A percentile compares a stretch with the other conserved stretches of the same genome.
phyloP scores from a whole-genome alignment of 92 coral and sea anemone species.

The Porites divaricata region DNA sequence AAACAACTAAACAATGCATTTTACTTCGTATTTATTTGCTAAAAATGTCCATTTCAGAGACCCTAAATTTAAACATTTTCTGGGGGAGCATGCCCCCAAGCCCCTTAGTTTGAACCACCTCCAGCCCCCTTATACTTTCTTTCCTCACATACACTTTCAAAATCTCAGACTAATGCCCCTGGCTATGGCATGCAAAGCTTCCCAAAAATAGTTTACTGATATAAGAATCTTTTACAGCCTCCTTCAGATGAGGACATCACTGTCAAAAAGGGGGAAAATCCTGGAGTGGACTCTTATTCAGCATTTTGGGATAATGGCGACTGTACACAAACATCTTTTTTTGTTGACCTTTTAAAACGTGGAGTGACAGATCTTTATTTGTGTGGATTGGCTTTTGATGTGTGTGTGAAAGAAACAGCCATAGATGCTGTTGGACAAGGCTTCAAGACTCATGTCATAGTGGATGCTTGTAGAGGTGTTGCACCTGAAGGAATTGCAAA shows the following conservation, averaged over 20 bases:
- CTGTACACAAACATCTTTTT: constrained; percentile 64
- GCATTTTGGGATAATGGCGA: constrained; percentile 91
- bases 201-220: no score
- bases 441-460: constrained; percentile 78
- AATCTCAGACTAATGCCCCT: no score
- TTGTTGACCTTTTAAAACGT: constrained; percentile 60
- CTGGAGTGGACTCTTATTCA: constrained; percentile 89
- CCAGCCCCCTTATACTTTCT: no score
- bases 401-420: constrained; percentile 83
- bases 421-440: constrained; percentile 84
- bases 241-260: constrained; percentile 61
- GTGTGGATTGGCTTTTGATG: constrained; percentile 92
- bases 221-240: constrained; percentile 51
- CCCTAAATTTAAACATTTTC: no score
- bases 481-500: constrained; percentile 54
- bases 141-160: no score
- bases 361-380: constrained; percentile 82
- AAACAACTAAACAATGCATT: no score
- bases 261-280: constrained; percentile 66
- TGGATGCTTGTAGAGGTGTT: constrained; percentile 80
- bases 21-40: no score
- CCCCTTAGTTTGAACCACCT: no score
- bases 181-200: no score
- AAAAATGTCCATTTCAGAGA: no score
- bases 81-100: no score